Evolutionary conservation across 37 sponge, comb jelly and placozoan genomes (phyloP).

Genomic region (Tethya wilhelma): DNA sequence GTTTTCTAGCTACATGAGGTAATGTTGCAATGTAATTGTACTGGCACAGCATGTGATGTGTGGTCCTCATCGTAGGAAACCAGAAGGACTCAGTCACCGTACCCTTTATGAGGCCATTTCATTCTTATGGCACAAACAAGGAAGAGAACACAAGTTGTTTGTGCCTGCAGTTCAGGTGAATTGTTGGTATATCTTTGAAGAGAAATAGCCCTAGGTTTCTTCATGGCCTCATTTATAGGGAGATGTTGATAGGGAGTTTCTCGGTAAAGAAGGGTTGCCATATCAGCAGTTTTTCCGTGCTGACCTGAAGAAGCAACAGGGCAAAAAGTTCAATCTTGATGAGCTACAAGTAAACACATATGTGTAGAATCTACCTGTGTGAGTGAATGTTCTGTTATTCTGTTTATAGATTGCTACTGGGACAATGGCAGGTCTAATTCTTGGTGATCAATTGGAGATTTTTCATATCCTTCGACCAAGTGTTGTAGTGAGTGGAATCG

Average conservation of each 20-base stretch:
- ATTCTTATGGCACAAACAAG: slow-evolving; percentile 32
- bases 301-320: slow-evolving; percentile 20
- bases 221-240: slow-evolving; percentile 23
- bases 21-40: no score
- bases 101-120: slow-evolving; percentile 36
- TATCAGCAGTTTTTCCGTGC: slow-evolving; percentile 40
- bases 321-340: slow-evolving; percentile 8
- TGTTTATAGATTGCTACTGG: slow-evolving; percentile 33
- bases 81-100: slow-evolving; percentile 23
- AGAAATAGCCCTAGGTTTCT: not conserved
- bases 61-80: no score
- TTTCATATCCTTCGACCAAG: slow-evolving; percentile 49
- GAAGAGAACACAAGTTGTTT: slow-evolving; percentile 10
- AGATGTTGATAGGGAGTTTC: slow-evolving; percentile 50
- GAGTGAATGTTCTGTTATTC: not conserved
- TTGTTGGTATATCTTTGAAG: not conserved
- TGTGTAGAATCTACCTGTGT: not conserved
- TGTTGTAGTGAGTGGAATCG: slow-evolving; percentile 17
- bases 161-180: slow-evolving; percentile 43
- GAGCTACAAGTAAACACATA: slow-evolving; percentile 7
- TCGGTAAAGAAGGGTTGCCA: slow-evolving; percentile 32
- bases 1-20: not conserved
- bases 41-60: no score
- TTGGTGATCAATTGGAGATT: slow-evolving; percentile 38
- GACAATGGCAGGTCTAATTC: slow-evolving; percentile 27